Conservation (phyloP, 2,888 invertebrate genomes). For the Metopia argyrocephala region DNA sequence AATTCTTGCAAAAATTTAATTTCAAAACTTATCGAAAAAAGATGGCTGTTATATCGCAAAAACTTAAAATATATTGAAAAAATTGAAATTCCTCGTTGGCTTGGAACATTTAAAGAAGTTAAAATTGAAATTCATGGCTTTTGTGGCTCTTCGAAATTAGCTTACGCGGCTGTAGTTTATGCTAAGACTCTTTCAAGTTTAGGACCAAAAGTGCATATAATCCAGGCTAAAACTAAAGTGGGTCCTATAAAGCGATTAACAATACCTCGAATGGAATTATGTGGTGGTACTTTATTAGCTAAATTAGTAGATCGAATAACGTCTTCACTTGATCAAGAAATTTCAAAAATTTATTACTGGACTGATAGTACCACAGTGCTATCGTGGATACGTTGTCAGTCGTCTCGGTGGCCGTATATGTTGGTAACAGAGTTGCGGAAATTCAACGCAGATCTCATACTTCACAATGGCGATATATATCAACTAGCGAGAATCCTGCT, state of each 20-base stretch:
- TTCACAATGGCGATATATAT: constrained; percentile 9
- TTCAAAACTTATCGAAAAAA: constrained; percentile 19
- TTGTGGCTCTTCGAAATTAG: constrained; percentile 25
- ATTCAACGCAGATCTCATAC: too few species aligned
- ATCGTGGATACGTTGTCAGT: constrained; percentile 27
- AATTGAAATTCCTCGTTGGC: constrained; percentile 48
- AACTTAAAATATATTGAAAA: constrained; percentile 30
- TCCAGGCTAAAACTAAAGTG: constrained; percentile 35
- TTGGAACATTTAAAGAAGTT: constrained; percentile 2
- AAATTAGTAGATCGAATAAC: too few species aligned
- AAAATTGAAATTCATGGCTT: constrained; percentile 46
- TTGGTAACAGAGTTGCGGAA: too few species aligned
- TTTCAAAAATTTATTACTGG: too few species aligned
- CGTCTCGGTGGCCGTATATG: constrained; percentile 18
- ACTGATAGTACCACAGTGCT: too few species aligned
- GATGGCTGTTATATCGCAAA: constrained; percentile 37
- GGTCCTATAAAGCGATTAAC: constrained; percentile 20
- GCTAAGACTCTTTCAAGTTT: not conserved
- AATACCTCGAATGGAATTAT: constrained; percentile 10
- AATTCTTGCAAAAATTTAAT: constrained; percentile 40
- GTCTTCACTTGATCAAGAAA: too few species aligned
- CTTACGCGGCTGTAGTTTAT: constrained; percentile 49
- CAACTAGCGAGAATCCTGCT: not conserved
- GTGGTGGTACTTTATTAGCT: constrained; percentile 13
- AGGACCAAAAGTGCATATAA: constrained; percentile 56